Evolutionary conservation across 2,888 invertebrate genomes (phyloP).

Genomic region (Nemurella pictetii): DNA sequence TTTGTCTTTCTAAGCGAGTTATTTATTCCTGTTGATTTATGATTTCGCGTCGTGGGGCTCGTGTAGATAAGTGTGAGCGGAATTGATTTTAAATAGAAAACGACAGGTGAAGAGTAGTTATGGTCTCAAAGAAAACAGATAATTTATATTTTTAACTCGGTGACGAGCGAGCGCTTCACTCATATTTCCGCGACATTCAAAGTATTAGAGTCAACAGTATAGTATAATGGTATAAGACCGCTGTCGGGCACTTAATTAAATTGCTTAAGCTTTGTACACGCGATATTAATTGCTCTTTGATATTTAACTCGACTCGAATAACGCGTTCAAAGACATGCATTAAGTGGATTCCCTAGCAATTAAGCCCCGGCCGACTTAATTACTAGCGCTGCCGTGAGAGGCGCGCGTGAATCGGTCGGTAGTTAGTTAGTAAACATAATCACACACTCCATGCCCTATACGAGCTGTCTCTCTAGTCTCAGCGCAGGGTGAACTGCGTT

Average conservation of each 20-base stretch:
- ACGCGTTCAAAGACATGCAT: neutral
- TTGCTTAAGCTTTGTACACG: neutral
- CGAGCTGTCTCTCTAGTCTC: neutral
- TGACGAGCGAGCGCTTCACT: too few relatives aligned
- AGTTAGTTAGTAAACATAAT: neutral
- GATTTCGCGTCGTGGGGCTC: neutral
- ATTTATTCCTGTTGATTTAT: neutral
- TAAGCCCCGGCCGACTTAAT: neutral
- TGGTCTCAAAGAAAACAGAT: too few relatives aligned
- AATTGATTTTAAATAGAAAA: too few relatives aligned
- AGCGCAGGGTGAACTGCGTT: neutral
- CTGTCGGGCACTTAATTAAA: neutral
- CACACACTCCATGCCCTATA: neutral
- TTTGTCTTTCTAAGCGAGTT: neutral
- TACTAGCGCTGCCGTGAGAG: neutral
- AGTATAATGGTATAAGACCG: neutral
- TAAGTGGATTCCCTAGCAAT: neutral
- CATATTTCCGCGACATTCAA: too few relatives aligned
- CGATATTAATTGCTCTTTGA: neutral
- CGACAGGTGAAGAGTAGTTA: too few relatives aligned
- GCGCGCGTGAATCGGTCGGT: neutral
- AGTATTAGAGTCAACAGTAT: too few relatives aligned
- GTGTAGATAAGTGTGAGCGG: too few relatives aligned
- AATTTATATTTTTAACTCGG: too few relatives aligned
- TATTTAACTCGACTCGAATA: neutral